Evolutionary conservation across 2,797 vertebrate species (phyloP), one percentile per base, ranked within the genome.

Genomic region (Anisognathus igniventris): DNA sequence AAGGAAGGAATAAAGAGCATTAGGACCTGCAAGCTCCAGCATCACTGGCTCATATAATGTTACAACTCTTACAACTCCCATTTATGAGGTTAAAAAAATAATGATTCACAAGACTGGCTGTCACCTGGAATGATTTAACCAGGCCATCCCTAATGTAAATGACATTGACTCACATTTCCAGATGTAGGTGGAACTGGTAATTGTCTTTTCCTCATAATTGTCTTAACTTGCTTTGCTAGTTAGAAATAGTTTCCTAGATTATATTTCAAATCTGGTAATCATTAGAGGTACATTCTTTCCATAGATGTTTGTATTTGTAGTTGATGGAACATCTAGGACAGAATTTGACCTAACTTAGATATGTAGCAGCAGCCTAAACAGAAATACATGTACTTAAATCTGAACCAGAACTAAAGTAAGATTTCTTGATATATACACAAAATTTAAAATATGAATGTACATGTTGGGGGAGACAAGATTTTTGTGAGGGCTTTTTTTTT

Each of bases 151-250:
- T 83, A n/a, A 72, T 14, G 77, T 91, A 67, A 82, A 84, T 86
- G 54, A 91, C 60, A 71, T 22, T 96, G 93, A 96, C 62, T 92
- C 92, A 84, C 91, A 62, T 89, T 88, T 88, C 79, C 66, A 92
- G 51, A 62, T 83, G 92, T 92, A 95, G 90, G 96, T 93, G 85
- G 87, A 79, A 86, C 58, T 76, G 39, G 39, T 58, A 91, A 73
- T 83, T 91, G 73, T 85, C 68, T 92, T 96, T 94, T 92, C 94
- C 62, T 93, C 76, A 37, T 93, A 81, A 83, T 77, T 93, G 64
- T 48, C 67, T 94, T 88, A 91, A 92, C 88, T 94, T 90, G 95
- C 88, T 94, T 89, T 94, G 85, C 95, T 81, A 95, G 92, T 95
- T 91, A 95, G 83, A 77, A 85, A 92, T 94, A 91, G 57, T 92